Conservation (phyloP, 2,113 vertebrate genomes). For the Chloropsis cyanopogon region DNA sequence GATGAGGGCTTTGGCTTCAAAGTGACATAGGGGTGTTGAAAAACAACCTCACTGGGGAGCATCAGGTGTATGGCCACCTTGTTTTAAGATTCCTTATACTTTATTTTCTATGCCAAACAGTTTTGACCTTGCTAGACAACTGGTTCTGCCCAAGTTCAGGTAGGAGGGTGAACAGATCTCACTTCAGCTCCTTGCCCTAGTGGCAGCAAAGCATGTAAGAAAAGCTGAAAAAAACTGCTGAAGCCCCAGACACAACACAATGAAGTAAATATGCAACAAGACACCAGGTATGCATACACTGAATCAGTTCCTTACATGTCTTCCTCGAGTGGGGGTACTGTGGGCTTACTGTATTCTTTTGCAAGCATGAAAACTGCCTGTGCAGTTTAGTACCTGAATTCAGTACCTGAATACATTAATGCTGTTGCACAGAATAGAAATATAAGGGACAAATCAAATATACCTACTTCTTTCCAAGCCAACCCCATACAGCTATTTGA, state of each 20-base stretch:
- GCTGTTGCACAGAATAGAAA: background rate
- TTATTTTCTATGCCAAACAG: background rate
- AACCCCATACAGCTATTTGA: background rate
- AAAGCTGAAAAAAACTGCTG: background rate
- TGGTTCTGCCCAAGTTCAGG: background rate
- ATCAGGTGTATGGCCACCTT: background rate
- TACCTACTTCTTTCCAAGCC: background rate
- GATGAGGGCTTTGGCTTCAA: background rate
- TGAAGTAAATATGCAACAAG: background rate
- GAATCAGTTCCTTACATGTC: background rate
- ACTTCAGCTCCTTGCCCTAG: background rate
- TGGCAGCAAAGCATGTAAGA: background rate
- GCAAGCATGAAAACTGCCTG: background rate
- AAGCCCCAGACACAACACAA: background rate
- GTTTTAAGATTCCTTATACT: background rate
- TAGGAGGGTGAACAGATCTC: background rate
- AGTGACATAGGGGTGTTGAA: background rate
- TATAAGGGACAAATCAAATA: background rate
- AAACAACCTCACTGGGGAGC: background rate
- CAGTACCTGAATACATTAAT: background rate
- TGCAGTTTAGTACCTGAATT: too few species aligned
- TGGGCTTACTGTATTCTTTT: background rate
- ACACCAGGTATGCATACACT: background rate
- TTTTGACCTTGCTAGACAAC: background rate
- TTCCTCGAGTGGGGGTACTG: background rate